Evolutionary conservation across 2,888 invertebrate species (phyloP), one percentile per base, ranked within the genome.

Genomic region (Drosophila borealis): DNA sequence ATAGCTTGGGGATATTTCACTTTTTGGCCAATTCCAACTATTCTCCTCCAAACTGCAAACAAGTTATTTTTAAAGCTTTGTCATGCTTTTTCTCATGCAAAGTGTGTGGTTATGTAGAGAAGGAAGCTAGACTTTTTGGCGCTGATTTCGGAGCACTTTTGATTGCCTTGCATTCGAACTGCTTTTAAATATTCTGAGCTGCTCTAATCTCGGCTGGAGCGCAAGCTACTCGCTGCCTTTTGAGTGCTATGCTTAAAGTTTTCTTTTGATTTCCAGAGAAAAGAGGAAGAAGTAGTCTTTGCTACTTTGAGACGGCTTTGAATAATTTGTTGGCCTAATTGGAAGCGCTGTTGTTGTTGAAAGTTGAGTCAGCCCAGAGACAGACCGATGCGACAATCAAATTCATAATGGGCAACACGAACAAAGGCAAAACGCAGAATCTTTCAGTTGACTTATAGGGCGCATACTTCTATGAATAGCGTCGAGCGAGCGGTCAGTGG

Each of bases 291-390:
- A 17, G 25, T 17, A 17, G 25, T 17, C 8, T 29, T 8, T 37
- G 13, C 19, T 19, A 33, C 37, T 21, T 42, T 42, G 48, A 10
- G 17, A 13, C 17, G 2, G 42, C 25, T 29, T 19, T 66, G 71
- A 65, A 78, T 74, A 71, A 74, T 79, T 78, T 74, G 51, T 39
- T 78, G 72, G 81, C 75, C 75, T 67, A 79, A 72, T 74, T 79
- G 71, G 71, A 25, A 65, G 48, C 36, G 36, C n/a, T 25, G 41
- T 10, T 34, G 54, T 19, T 44, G 63, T 64, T 44, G 74, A 66
- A 75, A 78, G 79, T 72, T 72, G 70, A 56, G 41, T 45, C 42
- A 34, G 48, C 37, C 39, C 37, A n/a, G 37, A 25, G 45, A 36
- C 21, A 42, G 49, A 50, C 21, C 36, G 50, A 53, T 56, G 65